Evolutionary conservation across 2,888 invertebrate species (phyloP).

Genomic region (Sisyra terminalis): DNA sequence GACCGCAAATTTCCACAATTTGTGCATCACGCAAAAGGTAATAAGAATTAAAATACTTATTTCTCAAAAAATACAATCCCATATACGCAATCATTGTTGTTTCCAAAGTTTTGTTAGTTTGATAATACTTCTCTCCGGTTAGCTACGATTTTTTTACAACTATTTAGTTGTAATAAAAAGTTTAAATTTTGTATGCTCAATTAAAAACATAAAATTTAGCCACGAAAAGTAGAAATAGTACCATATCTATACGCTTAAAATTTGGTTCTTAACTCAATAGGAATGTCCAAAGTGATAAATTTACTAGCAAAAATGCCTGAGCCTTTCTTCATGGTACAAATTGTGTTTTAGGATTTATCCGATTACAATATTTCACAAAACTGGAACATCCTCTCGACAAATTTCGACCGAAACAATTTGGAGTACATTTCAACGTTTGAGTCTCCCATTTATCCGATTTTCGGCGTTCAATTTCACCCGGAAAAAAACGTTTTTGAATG

Average conservation of each 20-base stretch:
- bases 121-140: no score
- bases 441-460: slow-evolving; percentile 58
- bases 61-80: not conserved
- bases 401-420: slow-evolving; percentile 42
- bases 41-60: slow-evolving; percentile 13
- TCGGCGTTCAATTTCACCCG: slow-evolving; percentile 80
- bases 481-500: slow-evolving; percentile 76
- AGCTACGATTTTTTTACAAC: no score
- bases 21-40: slow-evolving; percentile 48
- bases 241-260: no score
- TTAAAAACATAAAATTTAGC: no score
- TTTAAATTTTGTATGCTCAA: no score
- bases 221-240: no score
- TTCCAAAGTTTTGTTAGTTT: no score
- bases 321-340: not conserved
- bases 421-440: slow-evolving; percentile 67
- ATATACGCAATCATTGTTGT: no score
- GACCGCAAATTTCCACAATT: slow-evolving; percentile 60
- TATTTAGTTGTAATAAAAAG: no score
- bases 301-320: no score
- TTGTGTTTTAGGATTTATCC: slow-evolving; percentile 30
- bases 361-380: slow-evolving; percentile 35
- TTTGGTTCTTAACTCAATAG: no score
- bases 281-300: no score
- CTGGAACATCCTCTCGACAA: slow-evolving; percentile 57